These are phyloP conservation scores for Drosophila pachea DNA, from an alignment of 1,140 invertebrate genomes.

Conservation along the genomic window DNA sequence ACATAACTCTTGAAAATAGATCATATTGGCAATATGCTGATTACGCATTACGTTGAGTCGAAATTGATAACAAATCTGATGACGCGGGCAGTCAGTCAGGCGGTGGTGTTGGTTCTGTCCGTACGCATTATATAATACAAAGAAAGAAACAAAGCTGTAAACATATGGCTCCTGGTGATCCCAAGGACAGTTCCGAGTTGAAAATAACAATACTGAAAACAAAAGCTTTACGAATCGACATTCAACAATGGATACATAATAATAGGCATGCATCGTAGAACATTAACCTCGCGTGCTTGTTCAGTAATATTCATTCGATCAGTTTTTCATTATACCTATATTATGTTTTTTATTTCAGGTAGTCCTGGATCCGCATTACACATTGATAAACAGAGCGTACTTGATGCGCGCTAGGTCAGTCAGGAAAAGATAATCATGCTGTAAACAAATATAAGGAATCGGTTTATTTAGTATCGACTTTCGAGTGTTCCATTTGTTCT, in stretches of 20 bases:
- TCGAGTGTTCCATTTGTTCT: slow-evolving; percentile 14
- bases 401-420: slow-evolving; percentile 11
- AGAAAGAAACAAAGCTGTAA: slow-evolving; percentile 37
- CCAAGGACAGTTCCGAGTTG: slow-evolving; percentile 3
- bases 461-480: slow-evolving; percentile 10
- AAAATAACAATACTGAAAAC: slow-evolving; percentile 19
- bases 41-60: slow-evolving; percentile 9
- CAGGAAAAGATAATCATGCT: slow-evolving; percentile 45
- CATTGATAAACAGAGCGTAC: slow-evolving; percentile 31
- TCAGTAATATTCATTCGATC: slow-evolving; percentile 42
- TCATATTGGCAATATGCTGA: background rate
- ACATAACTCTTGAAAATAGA: slow-evolving; percentile 8
- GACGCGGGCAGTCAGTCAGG: slow-evolving; percentile 50
- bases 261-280: background rate
- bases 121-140: slow-evolving; percentile 63
- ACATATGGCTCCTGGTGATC: slow-evolving; percentile 33
- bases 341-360: slow-evolving; percentile 36
- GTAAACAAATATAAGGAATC: slow-evolving; percentile 37
- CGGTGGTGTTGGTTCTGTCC: slow-evolving; percentile 30
- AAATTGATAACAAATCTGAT: slow-evolving; percentile 32
- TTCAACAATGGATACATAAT: slow-evolving; percentile 15
- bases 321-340: slow-evolving; percentile 18
- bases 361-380: slow-evolving; percentile 23
- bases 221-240: slow-evolving; percentile 13
- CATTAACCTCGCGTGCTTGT: slow-evolving; percentile 53